Conservation (phyloP, 2,888 invertebrate genomes). For the Tryphoninae sp. region DNA sequence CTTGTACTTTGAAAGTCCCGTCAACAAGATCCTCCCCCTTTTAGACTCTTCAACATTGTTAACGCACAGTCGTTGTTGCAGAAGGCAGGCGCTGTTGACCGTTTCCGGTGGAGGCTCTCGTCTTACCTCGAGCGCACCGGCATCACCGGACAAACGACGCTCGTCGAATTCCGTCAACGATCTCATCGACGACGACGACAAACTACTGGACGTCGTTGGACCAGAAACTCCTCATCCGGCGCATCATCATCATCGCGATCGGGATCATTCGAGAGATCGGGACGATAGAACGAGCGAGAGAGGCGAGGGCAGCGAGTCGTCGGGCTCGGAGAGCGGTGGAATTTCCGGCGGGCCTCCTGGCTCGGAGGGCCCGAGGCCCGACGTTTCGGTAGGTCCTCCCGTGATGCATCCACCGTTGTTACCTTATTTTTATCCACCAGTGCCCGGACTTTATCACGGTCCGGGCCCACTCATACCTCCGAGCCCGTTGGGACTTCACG, state of each 20-base stretch:
- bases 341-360: constrained; percentile 80
- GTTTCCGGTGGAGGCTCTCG: constrained; percentile 80
- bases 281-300: constrained; percentile 79
- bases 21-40: too few species aligned
- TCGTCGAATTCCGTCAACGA: constrained; percentile 79
- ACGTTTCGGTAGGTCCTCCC: constrained; percentile 96
- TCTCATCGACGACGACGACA: constrained; percentile 89
- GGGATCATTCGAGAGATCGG: constrained; percentile 78
- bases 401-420: constrained; percentile 92
- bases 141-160: constrained; percentile 78
- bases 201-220: constrained; percentile 93
- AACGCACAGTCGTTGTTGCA: constrained; percentile 80
- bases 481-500: constrained; percentile 85
- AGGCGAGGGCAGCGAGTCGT: constrained; percentile 79
- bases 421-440: constrained; percentile 95
- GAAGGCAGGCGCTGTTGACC: constrained; percentile 81
- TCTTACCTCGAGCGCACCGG: constrained; percentile 77
- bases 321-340: constrained; percentile 83
- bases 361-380: constrained; percentile 89
- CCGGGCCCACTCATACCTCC: constrained; percentile 87
- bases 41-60: constrained; percentile 71
- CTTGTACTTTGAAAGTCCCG: too few species aligned
- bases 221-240: constrained; percentile 91
- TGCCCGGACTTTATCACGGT: constrained; percentile 90
- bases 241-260: constrained; percentile 76